These are phyloP conservation scores for Octodon degus DNA, from an alignment of 2,113 vertebrate genomes.

Conservation along the genomic window DNA sequence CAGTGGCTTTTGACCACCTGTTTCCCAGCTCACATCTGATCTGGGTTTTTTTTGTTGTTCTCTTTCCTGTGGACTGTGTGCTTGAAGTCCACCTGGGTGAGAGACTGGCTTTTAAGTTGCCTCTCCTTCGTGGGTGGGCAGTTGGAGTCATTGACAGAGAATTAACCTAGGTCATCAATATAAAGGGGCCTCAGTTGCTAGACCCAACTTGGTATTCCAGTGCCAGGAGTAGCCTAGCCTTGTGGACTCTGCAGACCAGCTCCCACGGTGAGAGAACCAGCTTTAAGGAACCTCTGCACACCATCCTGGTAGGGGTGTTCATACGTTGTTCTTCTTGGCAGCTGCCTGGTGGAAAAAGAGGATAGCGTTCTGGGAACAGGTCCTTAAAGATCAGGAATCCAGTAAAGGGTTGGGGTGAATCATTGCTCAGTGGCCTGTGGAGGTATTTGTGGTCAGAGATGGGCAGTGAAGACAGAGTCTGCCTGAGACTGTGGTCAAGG, in stretches of 20 bases:
- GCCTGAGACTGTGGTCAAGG: not conserved
- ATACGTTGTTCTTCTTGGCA: not conserved
- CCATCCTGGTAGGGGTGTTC: not conserved
- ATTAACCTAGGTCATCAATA: not conserved
- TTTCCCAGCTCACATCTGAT: constrained; percentile 43
- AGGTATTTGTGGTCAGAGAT: not conserved
- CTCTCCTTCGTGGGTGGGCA: not conserved
- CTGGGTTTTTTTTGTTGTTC: constrained; percentile 40
- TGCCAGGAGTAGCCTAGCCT: not conserved
- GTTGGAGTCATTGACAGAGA: constrained; percentile 15
- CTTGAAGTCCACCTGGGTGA: constrained; percentile 19
- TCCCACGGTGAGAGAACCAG: not conserved
- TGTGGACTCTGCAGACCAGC: not conserved
- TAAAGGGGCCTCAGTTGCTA: not conserved
- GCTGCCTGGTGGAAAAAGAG: not conserved
- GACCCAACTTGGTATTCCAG: not conserved
- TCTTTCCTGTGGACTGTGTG: constrained; percentile 17
- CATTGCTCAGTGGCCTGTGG: not conserved
- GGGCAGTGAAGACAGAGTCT: not conserved
- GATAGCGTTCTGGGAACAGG: not conserved
- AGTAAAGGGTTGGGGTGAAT: not conserved
- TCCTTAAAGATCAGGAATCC: not conserved
- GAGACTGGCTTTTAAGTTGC: constrained; percentile 20
- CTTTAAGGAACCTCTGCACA: not conserved
- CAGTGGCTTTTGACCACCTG: not conserved